Base-by-base conservation (phyloP, 1,140 invertebrate species). In the Lepidotrigona ventralis region DNA sequence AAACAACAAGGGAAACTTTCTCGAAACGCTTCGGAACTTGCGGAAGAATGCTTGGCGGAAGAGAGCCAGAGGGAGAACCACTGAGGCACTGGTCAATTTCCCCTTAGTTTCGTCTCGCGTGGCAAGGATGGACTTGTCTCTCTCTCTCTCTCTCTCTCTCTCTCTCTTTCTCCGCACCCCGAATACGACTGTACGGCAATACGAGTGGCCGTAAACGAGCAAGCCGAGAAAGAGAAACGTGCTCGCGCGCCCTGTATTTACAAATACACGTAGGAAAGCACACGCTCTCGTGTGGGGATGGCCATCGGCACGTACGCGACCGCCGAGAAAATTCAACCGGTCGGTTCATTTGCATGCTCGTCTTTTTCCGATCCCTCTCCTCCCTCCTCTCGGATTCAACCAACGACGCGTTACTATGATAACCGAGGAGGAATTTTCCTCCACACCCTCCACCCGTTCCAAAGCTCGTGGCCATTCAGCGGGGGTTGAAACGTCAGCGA, bases 1-100 rank as follows among this genome's bases (percentile, higher is more conserved):
- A 51, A n/a, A 54, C 1, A 51, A 58, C n/a, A 60, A 46, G 39
- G 39, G 29, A 11, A 70, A 58, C 53, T 39, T 58, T 17, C 39
- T 46, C 17, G 14, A 70, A 70, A 46, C 68, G n/a, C 19, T 54
- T 51, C 1, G 11, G 29, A 29, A 58, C 19, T 12, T 19, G 9
- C 17, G 53, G n/a, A 71, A 19, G 33, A 56, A 15, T 60, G 26
- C 23, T 6, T 29, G 63, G 46, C 17, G 29, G 17, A 60, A 39
- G 54, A 15, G 29, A 64, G 14, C n/a, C 15, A 58, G 73, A 70
- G 60, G 26, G 91, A 92, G 93, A 93, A 91, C 90, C 90, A 90
- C 91, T 93, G 91, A 53, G 39, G 80, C 90, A 83, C 90, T 90
- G 92, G 92, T 93, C 92, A 93, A 92, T 92, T 93, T 92, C 91